A percentile compares a stretch with the other conserved stretches of the same genome.
Evolutionary conservation across 2,113 vertebrate species (phyloP).

Genomic region (Rhynchomys soricoides): DNA sequence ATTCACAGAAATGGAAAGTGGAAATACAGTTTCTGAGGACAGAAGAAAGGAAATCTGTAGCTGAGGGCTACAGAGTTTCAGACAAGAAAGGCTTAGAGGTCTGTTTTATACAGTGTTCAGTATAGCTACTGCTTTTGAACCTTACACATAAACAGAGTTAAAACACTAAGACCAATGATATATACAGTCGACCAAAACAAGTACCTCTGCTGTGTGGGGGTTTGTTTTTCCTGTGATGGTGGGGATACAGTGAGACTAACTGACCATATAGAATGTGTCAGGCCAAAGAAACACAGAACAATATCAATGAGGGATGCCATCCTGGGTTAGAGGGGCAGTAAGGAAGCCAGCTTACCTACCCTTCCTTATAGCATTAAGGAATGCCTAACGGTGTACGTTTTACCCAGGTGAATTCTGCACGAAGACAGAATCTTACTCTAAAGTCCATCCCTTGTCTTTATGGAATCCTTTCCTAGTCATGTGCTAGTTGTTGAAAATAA

Average conservation of each 20-base stretch:
- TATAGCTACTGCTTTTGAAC: neutral
- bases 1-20: neutral
- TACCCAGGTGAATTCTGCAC: neutral
- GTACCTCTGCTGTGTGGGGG: neutral
- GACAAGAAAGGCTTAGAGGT: neutral
- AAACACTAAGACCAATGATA: neutral
- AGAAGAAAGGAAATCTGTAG: neutral
- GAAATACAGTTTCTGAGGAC: neutral
- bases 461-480: neutral
- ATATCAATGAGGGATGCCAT: neutral
- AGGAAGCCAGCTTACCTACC: neutral
- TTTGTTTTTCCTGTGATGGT: neutral
- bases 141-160: neutral
- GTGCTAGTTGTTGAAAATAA: neutral
- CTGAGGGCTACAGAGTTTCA: neutral
- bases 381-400: neutral
- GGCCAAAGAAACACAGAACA: neutral
- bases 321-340: neutral
- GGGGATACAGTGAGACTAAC: fast-evolving
- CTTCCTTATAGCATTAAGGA: neutral
- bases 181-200: neutral
- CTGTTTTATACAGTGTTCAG: neutral
- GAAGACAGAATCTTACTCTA: neutral
- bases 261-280: neutral
- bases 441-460: neutral